A percentile compares a stretch with the other conserved stretches of the same genome.
phyloP scores from a whole-genome alignment of 2,888 invertebrate species.

The Holacanthella duospinosa region DNA sequence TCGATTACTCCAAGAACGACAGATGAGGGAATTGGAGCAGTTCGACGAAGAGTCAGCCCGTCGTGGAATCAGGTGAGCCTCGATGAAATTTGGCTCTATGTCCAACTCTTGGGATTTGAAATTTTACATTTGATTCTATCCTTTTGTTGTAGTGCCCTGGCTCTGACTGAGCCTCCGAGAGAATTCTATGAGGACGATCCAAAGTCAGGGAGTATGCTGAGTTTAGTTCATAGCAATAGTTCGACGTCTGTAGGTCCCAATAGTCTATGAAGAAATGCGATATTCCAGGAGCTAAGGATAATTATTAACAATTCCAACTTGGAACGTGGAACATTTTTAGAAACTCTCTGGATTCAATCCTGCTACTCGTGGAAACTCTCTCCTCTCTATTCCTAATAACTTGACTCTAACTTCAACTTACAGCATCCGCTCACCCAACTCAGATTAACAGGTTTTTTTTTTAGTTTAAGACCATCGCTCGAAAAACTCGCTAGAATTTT shows the following conservation, averaged over 20 bases:
- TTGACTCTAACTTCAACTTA: background rate
- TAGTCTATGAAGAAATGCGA: slow-evolving; percentile 34
- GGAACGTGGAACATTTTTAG: too few relatives aligned
- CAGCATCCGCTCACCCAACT: too few relatives aligned
- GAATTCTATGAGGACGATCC: slow-evolving; percentile 86
- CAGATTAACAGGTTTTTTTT: too few relatives aligned
- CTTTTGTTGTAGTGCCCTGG: slow-evolving; percentile 60
- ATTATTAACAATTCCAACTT: background rate
- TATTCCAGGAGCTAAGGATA: background rate
- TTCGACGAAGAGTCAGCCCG: slow-evolving; percentile 91
- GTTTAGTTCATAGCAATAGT: slow-evolving; percentile 89
- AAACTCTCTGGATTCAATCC: background rate
- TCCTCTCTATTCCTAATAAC: background rate
- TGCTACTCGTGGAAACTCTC: too few relatives aligned
- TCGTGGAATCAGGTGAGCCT: slow-evolving; percentile 81
- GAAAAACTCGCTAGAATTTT: too few relatives aligned
- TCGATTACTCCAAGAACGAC: slow-evolving; percentile 75
- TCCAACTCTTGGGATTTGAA: background rate
- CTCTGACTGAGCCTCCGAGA: slow-evolving; percentile 80
- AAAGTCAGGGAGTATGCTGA: slow-evolving; percentile 81
- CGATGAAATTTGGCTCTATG: too few relatives aligned
- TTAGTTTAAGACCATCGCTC: too few relatives aligned
- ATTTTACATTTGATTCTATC: background rate
- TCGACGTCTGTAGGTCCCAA: slow-evolving; percentile 72
- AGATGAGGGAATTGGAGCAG: slow-evolving; percentile 77